Conservation (phyloP, 2,797 vertebrate species). For the Pipistrellus nathusii region DNA sequence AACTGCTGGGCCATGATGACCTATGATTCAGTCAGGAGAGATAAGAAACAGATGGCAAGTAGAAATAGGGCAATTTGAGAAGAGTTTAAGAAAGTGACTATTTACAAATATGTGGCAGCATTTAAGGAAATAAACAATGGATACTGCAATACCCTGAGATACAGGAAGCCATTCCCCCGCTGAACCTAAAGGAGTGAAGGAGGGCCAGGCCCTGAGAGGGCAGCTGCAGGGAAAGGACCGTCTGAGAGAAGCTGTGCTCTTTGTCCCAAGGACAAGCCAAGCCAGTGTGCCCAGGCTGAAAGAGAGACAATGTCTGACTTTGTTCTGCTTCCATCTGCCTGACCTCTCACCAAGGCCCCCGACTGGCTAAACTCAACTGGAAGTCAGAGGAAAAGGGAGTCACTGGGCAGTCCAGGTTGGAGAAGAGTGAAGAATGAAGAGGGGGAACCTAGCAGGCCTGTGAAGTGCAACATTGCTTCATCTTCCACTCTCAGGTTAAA, state of each 20-base stretch:
- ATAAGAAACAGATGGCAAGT: not conserved
- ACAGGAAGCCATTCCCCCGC: not conserved
- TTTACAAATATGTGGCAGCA: not conserved
- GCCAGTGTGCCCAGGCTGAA: not conserved
- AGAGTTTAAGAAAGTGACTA: not conserved
- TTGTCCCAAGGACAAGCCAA: not conserved
- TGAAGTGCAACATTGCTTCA: not conserved
- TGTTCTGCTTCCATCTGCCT: not conserved
- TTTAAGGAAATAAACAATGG: slow-evolving; percentile 9
- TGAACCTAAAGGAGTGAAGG: not conserved
- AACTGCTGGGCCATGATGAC: not conserved
- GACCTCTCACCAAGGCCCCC: not conserved
- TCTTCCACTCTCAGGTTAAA: slow-evolving; percentile 1
- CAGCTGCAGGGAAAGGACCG: not conserved
- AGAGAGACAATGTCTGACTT: not conserved
- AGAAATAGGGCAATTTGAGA: not conserved
- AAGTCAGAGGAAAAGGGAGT: not conserved
- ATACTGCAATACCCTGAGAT: not conserved
- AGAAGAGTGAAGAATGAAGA: not conserved
- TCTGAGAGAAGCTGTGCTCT: not conserved
- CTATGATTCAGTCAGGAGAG: not conserved
- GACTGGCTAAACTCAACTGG: not conserved
- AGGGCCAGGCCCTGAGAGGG: not conserved
- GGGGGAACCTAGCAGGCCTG: too few relatives aligned
- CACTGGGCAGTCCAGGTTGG: not conserved